phyloP scores from a whole-genome alignment of 2,113 vertebrate species.

The Oxyruncus cristatus region DNA sequence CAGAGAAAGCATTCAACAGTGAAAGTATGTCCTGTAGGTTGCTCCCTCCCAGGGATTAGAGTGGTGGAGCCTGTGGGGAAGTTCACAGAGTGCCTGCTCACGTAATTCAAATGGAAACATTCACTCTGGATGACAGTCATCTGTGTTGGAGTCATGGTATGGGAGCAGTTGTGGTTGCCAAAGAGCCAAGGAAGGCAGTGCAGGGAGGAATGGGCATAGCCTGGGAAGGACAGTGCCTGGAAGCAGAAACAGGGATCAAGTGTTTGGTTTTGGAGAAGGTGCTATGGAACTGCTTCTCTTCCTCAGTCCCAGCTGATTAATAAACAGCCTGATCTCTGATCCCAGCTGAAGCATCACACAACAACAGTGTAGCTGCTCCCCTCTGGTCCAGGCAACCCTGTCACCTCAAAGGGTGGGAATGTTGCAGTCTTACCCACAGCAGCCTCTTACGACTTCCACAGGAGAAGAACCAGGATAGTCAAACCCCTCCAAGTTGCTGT shows the following conservation, averaged over 20 bases:
- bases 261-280: not conserved
- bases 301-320: not conserved
- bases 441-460: not conserved
- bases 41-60: constrained; percentile 39
- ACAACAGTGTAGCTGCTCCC: not conserved
- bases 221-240: not conserved
- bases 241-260: not conserved
- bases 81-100: constrained; percentile 44
- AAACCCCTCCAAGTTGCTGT: not conserved
- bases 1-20: constrained; percentile 32
- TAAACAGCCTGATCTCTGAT: not conserved
- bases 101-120: constrained; percentile 15
- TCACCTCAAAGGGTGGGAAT: not conserved
- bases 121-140: constrained; percentile 48
- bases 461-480: not conserved
- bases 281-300: not conserved
- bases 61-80: constrained; percentile 43
- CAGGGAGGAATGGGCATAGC: not conserved
- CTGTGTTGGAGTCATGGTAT: constrained; percentile 40
- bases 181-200: constrained; percentile 17
- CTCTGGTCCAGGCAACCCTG: not conserved
- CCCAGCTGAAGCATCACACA: not conserved
- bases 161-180: constrained; percentile 44
- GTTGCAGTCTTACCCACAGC: not conserved
- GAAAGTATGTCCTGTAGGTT: constrained; percentile 54